phyloP scores from a whole-genome alignment of 2,888 invertebrate genomes.

The Anodontia alba region DNA sequence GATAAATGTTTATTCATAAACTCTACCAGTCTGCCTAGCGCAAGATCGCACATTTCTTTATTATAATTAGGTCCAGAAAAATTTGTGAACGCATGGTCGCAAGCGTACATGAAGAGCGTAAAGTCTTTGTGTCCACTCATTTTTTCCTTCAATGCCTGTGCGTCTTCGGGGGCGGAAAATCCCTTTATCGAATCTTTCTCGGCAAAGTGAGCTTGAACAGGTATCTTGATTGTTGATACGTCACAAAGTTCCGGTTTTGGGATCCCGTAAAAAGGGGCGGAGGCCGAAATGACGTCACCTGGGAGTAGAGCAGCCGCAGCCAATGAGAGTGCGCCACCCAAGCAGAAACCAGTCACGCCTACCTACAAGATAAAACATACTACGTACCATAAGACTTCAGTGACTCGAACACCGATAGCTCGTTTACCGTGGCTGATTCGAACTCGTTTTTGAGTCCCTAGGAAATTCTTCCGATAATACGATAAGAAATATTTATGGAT shows the following conservation, averaged over 20 bases:
- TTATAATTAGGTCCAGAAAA: slow-evolving; percentile 68
- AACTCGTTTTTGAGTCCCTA: no score
- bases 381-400: background rate
- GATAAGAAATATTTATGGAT: no score
- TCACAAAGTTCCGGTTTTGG: slow-evolving; percentile 72
- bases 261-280: slow-evolving; percentile 82
- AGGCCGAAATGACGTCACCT: slow-evolving; percentile 71
- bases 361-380: slow-evolving; percentile 68
- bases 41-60: slow-evolving; percentile 58
- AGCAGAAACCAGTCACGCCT: slow-evolving; percentile 83
- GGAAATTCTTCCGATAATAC: no score
- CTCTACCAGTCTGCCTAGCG: slow-evolving; percentile 63
- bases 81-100: slow-evolving; percentile 77
- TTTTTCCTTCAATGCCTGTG: slow-evolving; percentile 68
- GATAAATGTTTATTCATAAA: slow-evolving; percentile 72
- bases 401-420: no score
- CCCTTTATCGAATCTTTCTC: slow-evolving; percentile 71
- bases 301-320: slow-evolving; percentile 71
- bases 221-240: slow-evolving; percentile 74
- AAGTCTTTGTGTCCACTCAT: slow-evolving; percentile 55
- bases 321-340: slow-evolving; percentile 81
- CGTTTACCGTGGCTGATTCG: no score
- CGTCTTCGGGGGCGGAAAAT: slow-evolving; percentile 76
- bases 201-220: slow-evolving; percentile 81
- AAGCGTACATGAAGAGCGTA: slow-evolving; percentile 72